phyloP scores from a whole-genome alignment of 2,113 vertebrate species.

The Seriola aureovittata region DNA sequence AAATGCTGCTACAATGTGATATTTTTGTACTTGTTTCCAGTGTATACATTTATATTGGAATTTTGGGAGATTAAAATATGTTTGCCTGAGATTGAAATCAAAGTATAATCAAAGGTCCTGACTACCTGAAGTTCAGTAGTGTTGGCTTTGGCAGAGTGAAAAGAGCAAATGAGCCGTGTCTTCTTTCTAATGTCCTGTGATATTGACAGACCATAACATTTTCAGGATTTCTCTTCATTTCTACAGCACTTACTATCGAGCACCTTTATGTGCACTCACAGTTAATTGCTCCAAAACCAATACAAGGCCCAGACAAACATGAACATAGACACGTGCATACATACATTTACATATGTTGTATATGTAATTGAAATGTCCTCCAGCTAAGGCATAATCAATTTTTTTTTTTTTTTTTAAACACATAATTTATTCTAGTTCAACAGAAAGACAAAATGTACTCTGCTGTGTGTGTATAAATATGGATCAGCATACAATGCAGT shows the following conservation, averaged over 20 bases:
- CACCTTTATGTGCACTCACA: constrained; percentile 13
- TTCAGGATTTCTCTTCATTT: constrained; percentile 79
- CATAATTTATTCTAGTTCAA: not conserved
- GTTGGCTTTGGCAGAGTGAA: constrained; percentile 88
- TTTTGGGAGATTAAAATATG: constrained; percentile 8
- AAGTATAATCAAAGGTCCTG: constrained; percentile 64
- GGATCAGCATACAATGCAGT: not conserved
- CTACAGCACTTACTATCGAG: not conserved
- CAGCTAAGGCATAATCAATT: not conserved
- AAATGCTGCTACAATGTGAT: not conserved
- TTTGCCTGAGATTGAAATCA: constrained; percentile 48
- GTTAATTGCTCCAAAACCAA: not conserved
- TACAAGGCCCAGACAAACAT: not conserved
- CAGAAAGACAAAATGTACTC: not conserved
- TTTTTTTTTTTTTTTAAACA: no score
- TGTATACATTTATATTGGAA: constrained; percentile 1
- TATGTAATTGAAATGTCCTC: not conserved
- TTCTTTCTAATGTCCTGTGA: constrained; percentile 81
- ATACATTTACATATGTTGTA: no score
- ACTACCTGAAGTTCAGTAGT: constrained; percentile 89
- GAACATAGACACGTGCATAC: not conserved
- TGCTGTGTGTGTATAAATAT: not conserved
- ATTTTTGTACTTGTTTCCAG: not conserved
- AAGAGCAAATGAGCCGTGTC: constrained; percentile 86
- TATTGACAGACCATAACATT: constrained; percentile 85